These are phyloP conservation scores for Cyprinella venusta DNA, from an alignment of 2,797 vertebrate species.

Conservation along the genomic window DNA sequence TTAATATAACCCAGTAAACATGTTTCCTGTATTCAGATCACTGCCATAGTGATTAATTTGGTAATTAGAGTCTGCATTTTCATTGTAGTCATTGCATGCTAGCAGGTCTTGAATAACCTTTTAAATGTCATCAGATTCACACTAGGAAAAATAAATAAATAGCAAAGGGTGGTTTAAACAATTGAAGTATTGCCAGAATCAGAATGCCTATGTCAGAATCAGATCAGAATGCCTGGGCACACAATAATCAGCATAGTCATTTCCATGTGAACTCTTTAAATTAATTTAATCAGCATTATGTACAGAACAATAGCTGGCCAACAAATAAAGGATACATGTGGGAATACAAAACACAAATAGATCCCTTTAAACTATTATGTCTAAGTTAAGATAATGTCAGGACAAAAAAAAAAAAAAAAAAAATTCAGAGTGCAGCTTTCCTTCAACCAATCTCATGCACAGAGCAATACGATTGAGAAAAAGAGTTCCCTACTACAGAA, in stretches of 20 bases:
- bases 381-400: conserved; percentile 45
- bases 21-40: neutral
- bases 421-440: conserved; percentile 45
- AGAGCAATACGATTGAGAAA: conserved; percentile 41
- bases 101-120: neutral
- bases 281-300: conserved; percentile 87
- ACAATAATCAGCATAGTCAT: neutral
- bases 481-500: conserved; percentile 47
- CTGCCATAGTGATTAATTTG: neutral
- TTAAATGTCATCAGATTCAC: neutral
- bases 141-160: neutral
- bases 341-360: conserved; percentile 59
- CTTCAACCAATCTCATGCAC: conserved; percentile 50
- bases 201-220: neutral
- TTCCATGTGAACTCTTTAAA: conserved; percentile 75
- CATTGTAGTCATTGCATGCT: neutral
- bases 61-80: neutral
- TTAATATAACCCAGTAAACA: neutral
- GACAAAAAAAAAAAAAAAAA: conserved; percentile 38
- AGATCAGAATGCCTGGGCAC: neutral
- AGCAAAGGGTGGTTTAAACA: neutral
- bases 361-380: conserved; percentile 50
- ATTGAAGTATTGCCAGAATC: neutral
- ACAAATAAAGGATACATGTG: conserved; percentile 68
- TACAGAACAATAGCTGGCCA: conserved; percentile 75